Evolutionary conservation across 1,140 invertebrate genomes (phyloP).

Genomic region (Aphis craccivora): DNA sequence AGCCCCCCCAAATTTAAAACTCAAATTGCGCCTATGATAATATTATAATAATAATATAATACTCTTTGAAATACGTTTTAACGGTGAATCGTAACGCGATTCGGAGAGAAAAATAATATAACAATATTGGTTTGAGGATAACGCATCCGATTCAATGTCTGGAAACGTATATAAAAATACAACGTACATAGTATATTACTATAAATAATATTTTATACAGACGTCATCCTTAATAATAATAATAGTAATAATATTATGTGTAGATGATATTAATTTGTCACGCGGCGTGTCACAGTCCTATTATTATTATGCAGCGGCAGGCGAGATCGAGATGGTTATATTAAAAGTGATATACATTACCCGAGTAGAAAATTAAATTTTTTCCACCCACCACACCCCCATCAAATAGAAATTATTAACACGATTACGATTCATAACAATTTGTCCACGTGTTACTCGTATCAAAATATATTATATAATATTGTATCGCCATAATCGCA

Average conservation of each 20-base stretch:
- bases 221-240: background rate
- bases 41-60: background rate
- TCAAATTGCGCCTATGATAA: too few relatives aligned
- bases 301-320: background rate
- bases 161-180: background rate
- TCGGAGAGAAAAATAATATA: background rate
- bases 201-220: slow-evolving; percentile 12
- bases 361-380: background rate
- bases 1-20: too few relatives aligned
- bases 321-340: background rate
- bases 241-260: slow-evolving; percentile 6
- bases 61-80: background rate
- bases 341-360: slow-evolving; percentile 13
- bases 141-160: background rate
- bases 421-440: background rate
- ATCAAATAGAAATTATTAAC: background rate
- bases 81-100: slow-evolving; percentile 11
- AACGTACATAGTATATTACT: background rate
- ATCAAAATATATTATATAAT: background rate
- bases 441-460: background rate
- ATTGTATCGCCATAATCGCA: background rate
- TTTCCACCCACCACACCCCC: background rate
- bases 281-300: background rate
- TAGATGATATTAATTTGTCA: background rate
- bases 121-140: background rate